Conservation (phyloP, 2,113 vertebrate genomes). For the Trematocara marginatum region DNA sequence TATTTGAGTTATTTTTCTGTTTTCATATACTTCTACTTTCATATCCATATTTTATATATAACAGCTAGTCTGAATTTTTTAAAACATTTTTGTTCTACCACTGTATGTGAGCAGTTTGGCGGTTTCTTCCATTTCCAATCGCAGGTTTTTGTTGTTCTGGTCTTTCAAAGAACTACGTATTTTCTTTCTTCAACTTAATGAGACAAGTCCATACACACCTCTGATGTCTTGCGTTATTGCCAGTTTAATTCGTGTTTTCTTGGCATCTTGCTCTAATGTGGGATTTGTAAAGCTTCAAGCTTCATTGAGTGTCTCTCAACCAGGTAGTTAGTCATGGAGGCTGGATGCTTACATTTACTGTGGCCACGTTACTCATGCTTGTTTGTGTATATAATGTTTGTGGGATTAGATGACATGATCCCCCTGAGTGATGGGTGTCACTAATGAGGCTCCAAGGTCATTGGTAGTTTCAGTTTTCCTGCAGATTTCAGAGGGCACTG, state of each 20-base stretch:
- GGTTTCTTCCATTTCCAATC: neutral
- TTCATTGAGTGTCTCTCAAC: neutral
- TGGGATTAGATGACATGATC: neutral
- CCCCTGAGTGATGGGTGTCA: neutral
- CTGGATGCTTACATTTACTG: neutral
- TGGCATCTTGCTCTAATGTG: neutral
- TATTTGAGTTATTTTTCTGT: neutral
- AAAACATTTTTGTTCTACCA: neutral
- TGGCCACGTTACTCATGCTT: neutral
- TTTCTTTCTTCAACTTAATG: neutral
- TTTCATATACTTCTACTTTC: neutral
- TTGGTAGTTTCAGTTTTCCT: neutral
- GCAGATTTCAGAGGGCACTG: neutral
- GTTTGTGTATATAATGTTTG: neutral
- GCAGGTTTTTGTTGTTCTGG: neutral
- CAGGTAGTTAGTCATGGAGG: neutral
- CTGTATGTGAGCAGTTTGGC: neutral
- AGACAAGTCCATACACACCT: constrained; percentile 22
- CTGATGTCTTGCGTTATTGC: neutral
- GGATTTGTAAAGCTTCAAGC: neutral
- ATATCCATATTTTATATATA: neutral
- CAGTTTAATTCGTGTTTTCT: neutral
- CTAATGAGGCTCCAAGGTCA: neutral
- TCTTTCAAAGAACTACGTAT: neutral
- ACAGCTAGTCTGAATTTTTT: neutral